A percentile compares a stretch with the other conserved stretches of the same genome.
These are phyloP conservation scores for Sebastes oblongus DNA, from an alignment of 2,797 vertebrate species.

Conservation along the genomic window DNA sequence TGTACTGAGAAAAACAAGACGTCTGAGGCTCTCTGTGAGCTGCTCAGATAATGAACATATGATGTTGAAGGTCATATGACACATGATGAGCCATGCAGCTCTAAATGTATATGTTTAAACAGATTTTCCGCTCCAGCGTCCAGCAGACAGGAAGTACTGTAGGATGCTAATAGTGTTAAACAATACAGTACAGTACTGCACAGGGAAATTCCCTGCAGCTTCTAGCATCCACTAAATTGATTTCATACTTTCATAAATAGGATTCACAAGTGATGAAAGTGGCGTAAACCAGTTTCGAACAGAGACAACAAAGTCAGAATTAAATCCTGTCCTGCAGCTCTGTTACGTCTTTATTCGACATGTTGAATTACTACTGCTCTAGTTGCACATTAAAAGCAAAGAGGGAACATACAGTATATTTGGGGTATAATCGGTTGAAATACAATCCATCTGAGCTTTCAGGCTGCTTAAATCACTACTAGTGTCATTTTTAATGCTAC, in stretches of 20 bases:
- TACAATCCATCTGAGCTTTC: background rate
- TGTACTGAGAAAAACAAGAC: background rate
- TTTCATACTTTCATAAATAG: background rate
- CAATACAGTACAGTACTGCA: background rate
- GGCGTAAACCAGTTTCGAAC: background rate
- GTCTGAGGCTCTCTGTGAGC: background rate
- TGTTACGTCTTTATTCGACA: background rate
- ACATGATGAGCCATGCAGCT: background rate
- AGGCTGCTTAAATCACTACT: too few species aligned
- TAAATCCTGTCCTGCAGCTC: background rate
- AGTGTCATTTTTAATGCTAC: too few species aligned
- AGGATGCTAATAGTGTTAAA: background rate
- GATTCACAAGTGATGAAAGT: background rate
- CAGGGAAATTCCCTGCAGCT: background rate
- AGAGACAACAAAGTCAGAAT: background rate
- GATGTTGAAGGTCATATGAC: slow-evolving; percentile 9
- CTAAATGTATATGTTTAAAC: background rate
- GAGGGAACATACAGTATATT: background rate
- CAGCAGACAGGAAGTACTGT: background rate
- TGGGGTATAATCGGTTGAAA: background rate
- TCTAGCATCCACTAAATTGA: background rate
- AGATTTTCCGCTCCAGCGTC: background rate
- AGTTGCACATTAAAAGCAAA: background rate
- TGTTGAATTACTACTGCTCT: background rate
- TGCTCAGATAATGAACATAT: background rate